These are phyloP conservation scores for Zaprionus ghesquierei DNA, from an alignment of 1,140 invertebrate species.

Conservation along the genomic window DNA sequence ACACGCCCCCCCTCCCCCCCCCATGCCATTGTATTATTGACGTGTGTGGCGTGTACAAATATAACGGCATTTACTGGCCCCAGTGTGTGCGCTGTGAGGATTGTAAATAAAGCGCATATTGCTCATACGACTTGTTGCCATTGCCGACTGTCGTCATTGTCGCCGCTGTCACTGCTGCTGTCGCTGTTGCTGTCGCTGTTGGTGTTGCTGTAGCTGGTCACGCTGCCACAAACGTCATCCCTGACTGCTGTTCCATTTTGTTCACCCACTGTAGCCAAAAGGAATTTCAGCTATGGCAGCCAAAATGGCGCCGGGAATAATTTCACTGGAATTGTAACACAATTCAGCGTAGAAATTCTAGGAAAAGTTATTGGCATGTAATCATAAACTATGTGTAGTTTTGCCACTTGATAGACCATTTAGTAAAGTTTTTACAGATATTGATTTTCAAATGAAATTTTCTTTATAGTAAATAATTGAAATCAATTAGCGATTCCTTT, in stretches of 20 bases:
- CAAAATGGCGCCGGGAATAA: neutral
- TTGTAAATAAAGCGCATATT: conserved; percentile 69
- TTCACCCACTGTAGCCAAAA: neutral
- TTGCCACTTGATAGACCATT: neutral
- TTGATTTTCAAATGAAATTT: no score
- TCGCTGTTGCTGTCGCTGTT: neutral
- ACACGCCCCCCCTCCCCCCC: neutral
- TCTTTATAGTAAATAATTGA: no score
- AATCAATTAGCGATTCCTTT: no score
- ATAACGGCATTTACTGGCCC: conserved; percentile 50
- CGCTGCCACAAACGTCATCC: neutral
- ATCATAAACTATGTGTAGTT: neutral
- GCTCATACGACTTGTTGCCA: conserved; percentile 68
- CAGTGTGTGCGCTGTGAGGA: conserved; percentile 50
- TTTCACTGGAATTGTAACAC: neutral
- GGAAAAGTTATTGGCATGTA: no score
- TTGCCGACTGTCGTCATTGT: conserved; percentile 6
- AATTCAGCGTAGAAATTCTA: neutral
- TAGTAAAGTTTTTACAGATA: neutral
- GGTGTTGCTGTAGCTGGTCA: neutral
- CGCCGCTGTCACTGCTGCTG: neutral
- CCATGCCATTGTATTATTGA: conserved; percentile 38
- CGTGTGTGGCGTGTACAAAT: conserved; percentile 66
- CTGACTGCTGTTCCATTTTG: neutral
- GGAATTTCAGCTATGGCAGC: neutral